phyloP scores from a whole-genome alignment of 2,888 invertebrate species.

The Tortrix viridana region DNA sequence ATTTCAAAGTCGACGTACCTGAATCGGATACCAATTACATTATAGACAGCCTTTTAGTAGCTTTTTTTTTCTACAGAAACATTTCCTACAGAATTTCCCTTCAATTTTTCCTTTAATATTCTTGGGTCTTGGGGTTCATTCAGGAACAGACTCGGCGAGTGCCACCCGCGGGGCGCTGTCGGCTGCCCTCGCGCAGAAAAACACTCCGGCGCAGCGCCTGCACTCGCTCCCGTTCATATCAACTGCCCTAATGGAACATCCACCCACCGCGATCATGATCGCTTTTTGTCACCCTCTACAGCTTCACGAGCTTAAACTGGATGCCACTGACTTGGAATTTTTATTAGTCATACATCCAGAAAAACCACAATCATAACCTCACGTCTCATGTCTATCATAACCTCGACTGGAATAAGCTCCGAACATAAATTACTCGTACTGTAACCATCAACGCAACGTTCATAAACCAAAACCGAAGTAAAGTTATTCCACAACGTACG shows the following conservation, averaged over 20 bases:
- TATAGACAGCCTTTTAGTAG: too few relatives aligned
- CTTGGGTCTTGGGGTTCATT: constrained; percentile 50
- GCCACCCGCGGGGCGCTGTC: constrained; percentile 71
- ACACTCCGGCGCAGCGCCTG: constrained; percentile 24
- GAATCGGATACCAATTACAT: too few relatives aligned
- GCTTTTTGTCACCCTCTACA: constrained; percentile 29
- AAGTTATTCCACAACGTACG: constrained; percentile 7
- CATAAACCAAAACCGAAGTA: constrained; percentile 6
- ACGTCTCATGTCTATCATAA: neutral
- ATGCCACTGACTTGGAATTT: constrained; percentile 21
- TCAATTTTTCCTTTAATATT: neutral
- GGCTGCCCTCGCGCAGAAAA: constrained; percentile 38
- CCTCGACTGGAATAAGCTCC: constrained; percentile 1
- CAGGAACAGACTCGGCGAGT: constrained; percentile 69
- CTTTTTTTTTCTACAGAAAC: too few relatives aligned
- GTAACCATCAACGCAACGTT: constrained; percentile 1
- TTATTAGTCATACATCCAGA: neutral
- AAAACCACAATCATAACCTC: too few relatives aligned
- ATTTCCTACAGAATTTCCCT: too few relatives aligned
- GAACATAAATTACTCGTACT: neutral
- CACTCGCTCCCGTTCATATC: constrained; percentile 34
- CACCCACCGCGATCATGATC: constrained; percentile 35
- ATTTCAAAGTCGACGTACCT: too few relatives aligned
- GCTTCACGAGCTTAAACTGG: constrained; percentile 16
- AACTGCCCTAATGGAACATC: constrained; percentile 36